Percentiles rank a stretch among this genome's conserved stretches.
Evolutionary conservation across 2,797 vertebrate genomes (phyloP).

Genomic region (Lacerta agilis): DNA sequence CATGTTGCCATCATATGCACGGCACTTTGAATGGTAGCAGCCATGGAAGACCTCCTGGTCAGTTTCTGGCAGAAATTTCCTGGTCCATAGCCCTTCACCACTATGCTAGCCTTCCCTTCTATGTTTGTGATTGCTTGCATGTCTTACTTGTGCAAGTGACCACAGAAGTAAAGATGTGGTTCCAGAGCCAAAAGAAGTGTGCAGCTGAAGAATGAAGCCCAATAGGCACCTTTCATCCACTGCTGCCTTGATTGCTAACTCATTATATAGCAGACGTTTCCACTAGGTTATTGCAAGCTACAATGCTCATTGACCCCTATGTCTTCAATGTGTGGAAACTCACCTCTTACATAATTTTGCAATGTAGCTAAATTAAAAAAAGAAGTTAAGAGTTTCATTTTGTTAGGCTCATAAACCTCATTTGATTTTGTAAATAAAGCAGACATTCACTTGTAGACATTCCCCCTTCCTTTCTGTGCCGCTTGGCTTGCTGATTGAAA

Average conservation of each 20-base stretch:
- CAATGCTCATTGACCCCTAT: background rate
- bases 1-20: background rate
- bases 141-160: background rate
- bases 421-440: background rate
- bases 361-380: background rate
- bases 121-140: background rate
- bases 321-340: background rate
- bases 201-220: background rate
- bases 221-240: slow-evolving; percentile 8
- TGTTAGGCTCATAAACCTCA: background rate
- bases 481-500: too few species aligned
- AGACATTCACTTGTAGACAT: background rate
- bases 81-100: background rate
- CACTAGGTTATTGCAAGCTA: background rate
- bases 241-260: background rate
- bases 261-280: background rate
- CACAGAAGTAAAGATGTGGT: background rate
- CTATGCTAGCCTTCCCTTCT: background rate
- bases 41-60: background rate
- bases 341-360: background rate
- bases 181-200: background rate
- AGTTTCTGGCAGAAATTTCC: background rate
- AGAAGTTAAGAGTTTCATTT: background rate
- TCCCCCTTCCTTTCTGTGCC: too few species aligned
- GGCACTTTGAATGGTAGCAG: background rate